phyloP scores from a whole-genome alignment of 2,797 vertebrate species.

The Valencia hispanica region DNA sequence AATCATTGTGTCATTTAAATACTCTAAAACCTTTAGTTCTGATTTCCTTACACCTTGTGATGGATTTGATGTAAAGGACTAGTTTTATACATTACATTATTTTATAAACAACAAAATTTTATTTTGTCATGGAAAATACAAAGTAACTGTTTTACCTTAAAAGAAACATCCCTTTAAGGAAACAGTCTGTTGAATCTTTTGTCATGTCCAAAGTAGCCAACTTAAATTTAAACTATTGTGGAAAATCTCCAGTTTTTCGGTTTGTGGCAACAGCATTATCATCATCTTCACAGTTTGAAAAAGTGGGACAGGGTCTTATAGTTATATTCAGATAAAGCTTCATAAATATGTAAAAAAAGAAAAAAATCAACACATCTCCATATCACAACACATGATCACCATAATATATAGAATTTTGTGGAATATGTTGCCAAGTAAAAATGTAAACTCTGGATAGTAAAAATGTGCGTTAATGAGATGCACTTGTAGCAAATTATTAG shows the following conservation, averaged over 20 bases:
- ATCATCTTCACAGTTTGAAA: not conserved
- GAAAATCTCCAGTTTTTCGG: not conserved
- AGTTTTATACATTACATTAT: not conserved
- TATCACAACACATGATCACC: not conserved
- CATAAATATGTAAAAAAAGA: not conserved
- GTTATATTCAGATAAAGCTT: not conserved
- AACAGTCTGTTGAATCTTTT: too few species aligned
- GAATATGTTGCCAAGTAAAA: not conserved
- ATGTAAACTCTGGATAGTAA: not conserved
- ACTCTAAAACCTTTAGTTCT: not conserved
- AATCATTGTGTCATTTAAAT: not conserved
- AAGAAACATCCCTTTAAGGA: too few species aligned
- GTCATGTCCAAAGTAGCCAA: not conserved
- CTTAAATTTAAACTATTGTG: not conserved
- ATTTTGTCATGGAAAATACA: not conserved
- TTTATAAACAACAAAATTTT: not conserved
- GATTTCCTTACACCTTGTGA: not conserved
- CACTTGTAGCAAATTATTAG: not conserved
- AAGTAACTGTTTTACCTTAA: too few species aligned
- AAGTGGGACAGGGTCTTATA: not conserved
- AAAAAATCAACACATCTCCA: not conserved
- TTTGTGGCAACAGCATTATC: not conserved
- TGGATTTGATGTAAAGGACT: not conserved
- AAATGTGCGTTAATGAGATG: not conserved
- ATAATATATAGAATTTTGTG: not conserved